Evolutionary conservation across 2,888 invertebrate genomes (phyloP), one percentile per base, ranked within the genome.

Genomic region (Drosophila tanythrix): DNA sequence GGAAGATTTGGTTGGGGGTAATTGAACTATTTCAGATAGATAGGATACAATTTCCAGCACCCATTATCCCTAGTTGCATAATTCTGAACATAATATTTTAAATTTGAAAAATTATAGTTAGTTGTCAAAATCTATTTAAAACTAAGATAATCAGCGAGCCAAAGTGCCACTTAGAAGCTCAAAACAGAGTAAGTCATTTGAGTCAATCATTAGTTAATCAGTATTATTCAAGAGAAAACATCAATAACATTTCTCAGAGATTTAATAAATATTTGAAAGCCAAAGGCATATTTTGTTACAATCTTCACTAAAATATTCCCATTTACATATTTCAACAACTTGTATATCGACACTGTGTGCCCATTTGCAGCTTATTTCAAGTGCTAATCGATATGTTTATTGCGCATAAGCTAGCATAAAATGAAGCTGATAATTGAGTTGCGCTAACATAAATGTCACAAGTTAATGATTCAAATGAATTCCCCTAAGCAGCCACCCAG

Each of bases 331-430:
- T 59, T 10, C 18, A 27, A 33, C 38, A 63, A 3, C 21, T 67
- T 43, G 11, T 67, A n/a, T 43, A 27, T 76, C 69, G 73, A 76
- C 73, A 65, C 65, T 56, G n/a, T 25, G 10, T 33, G 55, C 2
- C 8, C 61, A 73, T 73, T 56, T 58, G 33, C 55, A 48, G 21
- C 35, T 52, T 56, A 62, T 71, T 79, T 61, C 53, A 70, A 79
- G 79, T 64, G 74, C 51, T 74, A 67, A 78, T 70, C 70, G 70
- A 48, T 51, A 52, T 71, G 61, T 79, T 79, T 74, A 79, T 74
- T 51, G 21, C 21, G 8, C 58, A 61, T 60, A 67, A 58, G 63
- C 57, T 46, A 55, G 10, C 51, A 33, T 33, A 50, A 57, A 66
- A 59, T 52, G 35, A 33, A 46, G 33, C 58, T 66, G 66, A 46